phyloP scores from a whole-genome alignment of 2,888 invertebrate genomes.

The Epinotia bilunana region DNA sequence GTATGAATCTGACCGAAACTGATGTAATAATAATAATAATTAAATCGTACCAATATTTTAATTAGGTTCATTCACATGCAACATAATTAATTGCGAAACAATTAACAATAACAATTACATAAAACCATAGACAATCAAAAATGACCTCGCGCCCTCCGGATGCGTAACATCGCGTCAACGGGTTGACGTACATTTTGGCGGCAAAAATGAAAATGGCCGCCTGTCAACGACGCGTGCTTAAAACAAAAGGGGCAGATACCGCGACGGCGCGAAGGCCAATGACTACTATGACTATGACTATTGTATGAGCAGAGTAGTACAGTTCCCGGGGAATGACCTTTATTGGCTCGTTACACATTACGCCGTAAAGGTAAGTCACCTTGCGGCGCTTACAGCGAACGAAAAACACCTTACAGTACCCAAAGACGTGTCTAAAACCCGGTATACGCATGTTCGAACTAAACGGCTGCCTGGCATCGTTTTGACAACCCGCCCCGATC shows the following conservation, averaged over 20 bases:
- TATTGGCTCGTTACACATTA: constrained; percentile 44
- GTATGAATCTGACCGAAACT: too few species aligned
- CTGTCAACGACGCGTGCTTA: constrained; percentile 55
- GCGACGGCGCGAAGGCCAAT: constrained; percentile 80
- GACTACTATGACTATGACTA: constrained; percentile 70
- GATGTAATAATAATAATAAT: constrained; percentile 42
- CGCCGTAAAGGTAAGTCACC: constrained; percentile 14
- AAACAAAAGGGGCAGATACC: constrained; percentile 79
- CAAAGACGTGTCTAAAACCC: too few species aligned
- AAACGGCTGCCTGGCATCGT: too few species aligned
- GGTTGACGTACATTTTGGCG: constrained; percentile 65
- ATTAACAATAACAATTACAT: constrained; percentile 69
- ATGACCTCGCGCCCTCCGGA: constrained; percentile 76
- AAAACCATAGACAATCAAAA: constrained; percentile 72
- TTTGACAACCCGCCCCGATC: too few species aligned
- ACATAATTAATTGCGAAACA: constrained; percentile 63
- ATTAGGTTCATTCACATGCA: constrained; percentile 74
- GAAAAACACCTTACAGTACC: too few species aligned
- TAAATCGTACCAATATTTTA: constrained; percentile 53
- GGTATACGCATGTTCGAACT: too few species aligned
- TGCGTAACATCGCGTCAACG: constrained; percentile 57
- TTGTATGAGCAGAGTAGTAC: constrained; percentile 57
- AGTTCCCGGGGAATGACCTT: constrained; percentile 75
- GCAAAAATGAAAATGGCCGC: constrained; percentile 41
- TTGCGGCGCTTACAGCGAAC: too few species aligned